Base-by-base conservation (phyloP, 2,888 invertebrate species). In the Rhagophthalmus giganteus region DNA sequence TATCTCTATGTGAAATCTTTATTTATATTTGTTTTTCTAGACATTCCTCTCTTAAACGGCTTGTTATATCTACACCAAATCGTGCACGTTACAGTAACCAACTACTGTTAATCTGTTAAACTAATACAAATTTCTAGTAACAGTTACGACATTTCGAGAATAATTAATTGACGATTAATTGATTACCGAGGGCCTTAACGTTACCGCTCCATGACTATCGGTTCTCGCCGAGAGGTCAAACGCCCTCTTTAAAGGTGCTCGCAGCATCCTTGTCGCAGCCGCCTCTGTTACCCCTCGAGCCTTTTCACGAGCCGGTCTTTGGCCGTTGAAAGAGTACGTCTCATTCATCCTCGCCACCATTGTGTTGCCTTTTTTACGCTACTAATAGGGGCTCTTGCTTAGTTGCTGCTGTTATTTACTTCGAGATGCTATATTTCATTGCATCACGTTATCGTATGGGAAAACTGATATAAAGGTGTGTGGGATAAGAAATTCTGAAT, bases 1-100 rank as follows among this genome's bases (percentile, higher is more conserved):
- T 72, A 73, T 73, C 72, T 70, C 61, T 64, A 68, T 73, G 72
- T 71, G 72, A 73, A 73, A 72, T 72, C 72, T 69, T 63, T 63
- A 66, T 70, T 62, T 68, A 63, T 69, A 65, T 69, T 66, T 67
- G 67, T 67, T 69, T 69, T 68, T 61, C 64, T 64, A 67, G 62
- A 62, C 66, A 64, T 67, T 67, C 66, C 65, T 57, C 55, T 42
- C 46, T 28, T 34, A 48, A 42, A 48, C 41, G 42, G 35, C 45
- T 32, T 33, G 33, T 46, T 39, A 46, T 40, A 12, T 24, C 10
- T 40, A 32, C 15, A 32, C 41, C 14, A 20, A 41, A 20, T 24
- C 26, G n/a, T 32, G 13, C 41, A 14, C 11, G 30, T 26, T 32
- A 33, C 7, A 25, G 1, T 14, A 41, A 30, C 15, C 12, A 30